Percentiles rank a stretch among this genome's conserved stretches.
phyloP scores from a whole-genome alignment of 2,113 vertebrate genomes.

The Campylomormyrus numenius region DNA sequence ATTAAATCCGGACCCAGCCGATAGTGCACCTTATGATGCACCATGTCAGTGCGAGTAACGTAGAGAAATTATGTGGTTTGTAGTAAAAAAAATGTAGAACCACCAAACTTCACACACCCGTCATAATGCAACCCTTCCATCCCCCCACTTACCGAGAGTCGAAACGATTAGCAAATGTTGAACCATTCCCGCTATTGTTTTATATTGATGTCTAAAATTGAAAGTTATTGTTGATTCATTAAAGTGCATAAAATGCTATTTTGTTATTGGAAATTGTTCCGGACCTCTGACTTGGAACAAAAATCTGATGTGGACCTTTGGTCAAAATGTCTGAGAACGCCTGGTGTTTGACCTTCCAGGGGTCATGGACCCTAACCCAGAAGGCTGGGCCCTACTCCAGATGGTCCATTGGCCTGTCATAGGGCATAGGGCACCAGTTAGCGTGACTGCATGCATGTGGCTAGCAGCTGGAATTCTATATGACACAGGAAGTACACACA shows the following conservation, averaged over 20 bases:
- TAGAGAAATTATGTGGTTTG: background rate
- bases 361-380: background rate
- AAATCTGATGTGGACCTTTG: background rate
- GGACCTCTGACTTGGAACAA: background rate
- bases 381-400: background rate
- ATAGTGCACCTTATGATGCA: background rate
- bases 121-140: background rate
- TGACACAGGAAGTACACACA: background rate
- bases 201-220: background rate
- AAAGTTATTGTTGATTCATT: background rate
- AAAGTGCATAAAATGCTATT: background rate
- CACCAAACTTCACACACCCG: background rate
- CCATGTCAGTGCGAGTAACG: background rate
- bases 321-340: background rate
- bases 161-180: background rate
- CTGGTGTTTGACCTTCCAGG: background rate
- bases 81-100: background rate
- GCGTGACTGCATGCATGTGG: background rate
- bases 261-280: background rate
- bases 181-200: background rate
- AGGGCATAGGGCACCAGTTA: background rate
- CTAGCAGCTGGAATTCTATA: background rate
- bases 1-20: background rate
- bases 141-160: background rate
- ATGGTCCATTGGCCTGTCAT: background rate